Conservation (phyloP, 2,888 invertebrate genomes). For the Xanthorhoe designata region DNA sequence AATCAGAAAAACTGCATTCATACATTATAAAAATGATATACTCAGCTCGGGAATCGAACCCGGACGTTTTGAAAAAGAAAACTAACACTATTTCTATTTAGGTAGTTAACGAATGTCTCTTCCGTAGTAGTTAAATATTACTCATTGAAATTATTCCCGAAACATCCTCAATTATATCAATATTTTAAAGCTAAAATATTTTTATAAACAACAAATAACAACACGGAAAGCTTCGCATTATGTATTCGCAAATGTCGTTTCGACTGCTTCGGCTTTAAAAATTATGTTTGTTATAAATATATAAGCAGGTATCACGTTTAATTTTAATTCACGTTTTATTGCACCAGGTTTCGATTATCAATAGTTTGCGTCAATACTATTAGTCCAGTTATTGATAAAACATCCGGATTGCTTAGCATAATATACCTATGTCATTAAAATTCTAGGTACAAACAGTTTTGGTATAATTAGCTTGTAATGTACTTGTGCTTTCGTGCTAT, state of each 20-base stretch:
- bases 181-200: no score
- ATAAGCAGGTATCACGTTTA: background rate
- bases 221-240: background rate
- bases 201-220: background rate
- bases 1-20: no score
- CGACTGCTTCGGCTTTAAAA: background rate
- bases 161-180: no score
- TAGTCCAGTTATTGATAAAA: background rate
- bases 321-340: no score
- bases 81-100: no score
- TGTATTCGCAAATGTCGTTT: background rate
- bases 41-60: no score
- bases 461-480: background rate
- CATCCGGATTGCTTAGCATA: background rate
- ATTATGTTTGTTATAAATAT: background rate
- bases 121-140: no score
- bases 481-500: background rate
- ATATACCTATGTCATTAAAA: background rate
- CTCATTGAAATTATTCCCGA: no score
- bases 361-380: background rate
- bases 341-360: background rate
- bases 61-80: no score
- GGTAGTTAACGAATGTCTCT: no score
- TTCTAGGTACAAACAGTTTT: background rate
- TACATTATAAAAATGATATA: no score